Conservation (phyloP, 2,113 vertebrate species). For the Elaphurus davidianus region DNA sequence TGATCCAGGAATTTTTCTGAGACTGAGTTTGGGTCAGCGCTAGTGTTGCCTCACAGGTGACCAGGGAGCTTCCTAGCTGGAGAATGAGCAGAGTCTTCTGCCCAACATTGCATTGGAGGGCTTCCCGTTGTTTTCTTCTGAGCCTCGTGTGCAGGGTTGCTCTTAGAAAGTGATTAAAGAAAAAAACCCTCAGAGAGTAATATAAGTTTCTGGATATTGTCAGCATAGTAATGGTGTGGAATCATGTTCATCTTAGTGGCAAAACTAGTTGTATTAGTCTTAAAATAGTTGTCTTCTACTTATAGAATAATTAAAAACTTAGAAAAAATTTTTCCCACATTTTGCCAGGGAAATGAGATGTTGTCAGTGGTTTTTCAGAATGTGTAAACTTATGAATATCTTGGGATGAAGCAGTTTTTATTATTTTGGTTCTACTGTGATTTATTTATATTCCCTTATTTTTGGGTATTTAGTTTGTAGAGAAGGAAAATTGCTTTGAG, state of each 20-base stretch:
- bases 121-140: neutral
- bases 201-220: neutral
- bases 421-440: slow-evolving; percentile 2
- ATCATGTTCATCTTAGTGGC: slow-evolving; percentile 22
- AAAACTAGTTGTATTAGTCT: neutral
- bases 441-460: slow-evolving; percentile 23
- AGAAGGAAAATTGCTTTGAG: slow-evolving; percentile 22
- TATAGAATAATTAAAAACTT: slow-evolving; percentile 44
- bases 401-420: slow-evolving; percentile 22
- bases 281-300: slow-evolving; percentile 25
- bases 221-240: neutral
- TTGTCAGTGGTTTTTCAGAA: slow-evolving; percentile 17
- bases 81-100: neutral
- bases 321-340: neutral
- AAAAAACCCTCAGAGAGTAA: neutral
- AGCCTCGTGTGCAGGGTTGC: neutral
- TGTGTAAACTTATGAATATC: neutral
- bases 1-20: neutral
- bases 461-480: slow-evolving; percentile 24
- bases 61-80: neutral
- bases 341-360: slow-evolving; percentile 38
- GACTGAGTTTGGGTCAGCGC: neutral
- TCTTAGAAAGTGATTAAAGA: neutral
- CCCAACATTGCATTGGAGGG: fast-evolving
- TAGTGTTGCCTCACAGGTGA: neutral